Evolutionary conservation across 2,888 invertebrate genomes (phyloP).

Genomic region (Cinara cedri): DNA sequence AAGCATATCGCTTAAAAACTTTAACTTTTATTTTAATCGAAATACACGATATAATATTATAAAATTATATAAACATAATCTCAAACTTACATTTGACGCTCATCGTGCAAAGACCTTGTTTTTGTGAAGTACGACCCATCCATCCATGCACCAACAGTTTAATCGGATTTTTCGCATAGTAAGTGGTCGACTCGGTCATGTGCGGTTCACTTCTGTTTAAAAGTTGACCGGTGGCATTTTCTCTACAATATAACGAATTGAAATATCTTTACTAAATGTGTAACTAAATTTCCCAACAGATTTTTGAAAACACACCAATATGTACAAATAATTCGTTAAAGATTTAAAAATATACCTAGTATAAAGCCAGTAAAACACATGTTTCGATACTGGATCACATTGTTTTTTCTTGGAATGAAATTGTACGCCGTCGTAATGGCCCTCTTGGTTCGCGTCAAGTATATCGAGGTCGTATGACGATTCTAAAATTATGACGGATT

Average conservation of each 20-base stretch:
- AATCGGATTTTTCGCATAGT: not conserved
- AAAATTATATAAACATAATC: not conserved
- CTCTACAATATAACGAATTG: not conserved
- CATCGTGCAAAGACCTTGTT: not conserved
- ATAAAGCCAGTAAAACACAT: slow-evolving; percentile 1
- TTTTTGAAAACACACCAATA: not conserved
- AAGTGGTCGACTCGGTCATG: not conserved
- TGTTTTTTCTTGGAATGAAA: no score
- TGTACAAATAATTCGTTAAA: not conserved
- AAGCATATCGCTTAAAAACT: no score
- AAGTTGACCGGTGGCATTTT: not conserved
- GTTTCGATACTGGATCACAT: not conserved
- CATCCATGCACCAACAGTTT: slow-evolving; percentile 8
- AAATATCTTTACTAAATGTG: not conserved
- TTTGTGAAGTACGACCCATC: not conserved
- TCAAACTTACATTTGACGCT: not conserved
- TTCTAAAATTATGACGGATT: no score
- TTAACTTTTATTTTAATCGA: no score
- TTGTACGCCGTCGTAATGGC: no score
- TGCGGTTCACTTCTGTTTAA: not conserved
- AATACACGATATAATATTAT: no score
- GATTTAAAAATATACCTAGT: not conserved
- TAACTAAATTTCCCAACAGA: not conserved
- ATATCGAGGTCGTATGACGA: no score
- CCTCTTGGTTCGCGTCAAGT: no score